Base-by-base conservation (phyloP, 2,888 invertebrate species). In the Melanophora roralis region DNA sequence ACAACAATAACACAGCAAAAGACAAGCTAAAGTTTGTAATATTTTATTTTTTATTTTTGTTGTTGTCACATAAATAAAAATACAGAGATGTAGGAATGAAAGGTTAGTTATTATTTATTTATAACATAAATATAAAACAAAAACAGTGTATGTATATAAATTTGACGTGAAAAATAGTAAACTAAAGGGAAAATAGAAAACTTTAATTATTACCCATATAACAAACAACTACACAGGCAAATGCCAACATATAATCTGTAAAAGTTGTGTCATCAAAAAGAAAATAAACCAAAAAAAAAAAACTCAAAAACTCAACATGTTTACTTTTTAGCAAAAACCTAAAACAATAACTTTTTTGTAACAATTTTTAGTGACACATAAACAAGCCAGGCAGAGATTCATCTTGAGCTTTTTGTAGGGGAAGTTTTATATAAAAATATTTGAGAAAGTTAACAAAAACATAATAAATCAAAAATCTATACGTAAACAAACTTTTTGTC, bases 31-130 rank as follows among this genome's bases (percentile, higher is more conserved):
- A 21, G 34, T 64, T 38, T n/a, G 27, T 12, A 74, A 57, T 32
- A 19, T 40, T 59, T 21, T 11, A 7, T 14, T 16, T 57, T 34
- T 51, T 49, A 19, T 38, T 36, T 21, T 14, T 5, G n/a, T 16
- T 51, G 14, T 60, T 36, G 12, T 43, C 34, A 53, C 21, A 14
- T 53, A 38, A 19, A 16, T 0, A 9, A 4, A 9, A 12, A 49
- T 19, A 16, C 2, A 21, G 2, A 32, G 2, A 4, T 16, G 16
- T n/a, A 43, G 32, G 7, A 67, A 34, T 8, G 40, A 60, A 53
- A 47, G 16, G 34, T 40, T 47, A 57, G 34, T 40, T 47, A 57
- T 64, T 57, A 47, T 73, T 57, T 57, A 65, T 73, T 65, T 49
- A 57, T 16, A 57, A 49, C 16, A 4, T 36, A 38, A 38, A 27